Evolutionary conservation across 2,113 vertebrate genomes (phyloP).

Genomic region (Anhinga rufa): DNA sequence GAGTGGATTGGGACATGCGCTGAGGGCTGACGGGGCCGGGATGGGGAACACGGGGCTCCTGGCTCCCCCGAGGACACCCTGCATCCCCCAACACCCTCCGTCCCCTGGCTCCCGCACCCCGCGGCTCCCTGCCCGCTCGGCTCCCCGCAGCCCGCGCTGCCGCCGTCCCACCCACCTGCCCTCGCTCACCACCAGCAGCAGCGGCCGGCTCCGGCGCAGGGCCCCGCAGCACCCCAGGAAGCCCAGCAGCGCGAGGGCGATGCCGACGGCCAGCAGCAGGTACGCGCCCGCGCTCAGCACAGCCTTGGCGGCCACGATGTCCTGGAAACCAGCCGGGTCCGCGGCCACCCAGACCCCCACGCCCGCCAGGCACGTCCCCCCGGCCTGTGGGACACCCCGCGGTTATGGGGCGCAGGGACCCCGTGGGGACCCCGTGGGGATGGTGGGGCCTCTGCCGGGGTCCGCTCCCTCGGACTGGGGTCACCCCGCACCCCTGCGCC

Average conservation of each 20-base stretch:
- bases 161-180: background rate
- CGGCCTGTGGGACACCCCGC: background rate
- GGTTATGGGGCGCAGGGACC: background rate
- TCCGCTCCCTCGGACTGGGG: background rate
- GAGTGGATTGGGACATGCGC: rapidly evolving
- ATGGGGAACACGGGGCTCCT: background rate
- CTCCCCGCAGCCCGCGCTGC: no score
- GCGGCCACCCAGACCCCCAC: slow-evolving; percentile 52
- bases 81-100: background rate
- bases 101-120: rapidly evolving
- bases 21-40: background rate
- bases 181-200: slow-evolving; percentile 54
- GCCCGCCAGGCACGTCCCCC: slow-evolving; percentile 20
- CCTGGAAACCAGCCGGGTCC: slow-evolving; percentile 53
- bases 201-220: slow-evolving; percentile 11
- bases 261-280: slow-evolving; percentile 49
- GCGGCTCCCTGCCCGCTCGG: rapidly evolving
- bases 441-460: background rate
- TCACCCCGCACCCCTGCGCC: background rate
- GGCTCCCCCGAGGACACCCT: background rate
- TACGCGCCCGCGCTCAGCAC: background rate
- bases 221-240: slow-evolving; percentile 66
- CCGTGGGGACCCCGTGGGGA: background rate
- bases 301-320: background rate
- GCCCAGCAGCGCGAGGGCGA: slow-evolving; percentile 39